Percentiles rank a stretch among this genome's conserved stretches.
These are phyloP conservation scores for Cyprinodon variegatus DNA, from an alignment of 2,113 vertebrate genomes.

Conservation along the genomic window DNA sequence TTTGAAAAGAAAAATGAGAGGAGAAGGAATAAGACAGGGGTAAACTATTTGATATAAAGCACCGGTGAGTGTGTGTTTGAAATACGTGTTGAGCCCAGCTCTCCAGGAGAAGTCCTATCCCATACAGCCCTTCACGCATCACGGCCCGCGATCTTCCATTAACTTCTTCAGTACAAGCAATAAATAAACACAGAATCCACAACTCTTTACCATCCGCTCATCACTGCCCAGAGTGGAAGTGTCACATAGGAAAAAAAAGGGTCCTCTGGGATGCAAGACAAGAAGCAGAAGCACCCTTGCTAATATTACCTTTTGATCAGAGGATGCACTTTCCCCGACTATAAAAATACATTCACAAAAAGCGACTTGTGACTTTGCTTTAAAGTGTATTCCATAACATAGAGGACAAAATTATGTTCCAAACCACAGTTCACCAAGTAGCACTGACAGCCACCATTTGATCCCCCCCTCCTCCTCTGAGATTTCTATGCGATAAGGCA, in stretches of 20 bases:
- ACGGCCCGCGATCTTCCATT: slow-evolving; percentile 59
- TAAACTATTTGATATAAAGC: slow-evolving; percentile 61
- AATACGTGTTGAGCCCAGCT: slow-evolving; percentile 47
- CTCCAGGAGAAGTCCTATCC: slow-evolving; percentile 58
- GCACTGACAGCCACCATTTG: slow-evolving; percentile 62
- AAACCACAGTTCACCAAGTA: slow-evolving; percentile 64
- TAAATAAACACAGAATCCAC: slow-evolving; percentile 74
- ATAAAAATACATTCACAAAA: slow-evolving; percentile 63
- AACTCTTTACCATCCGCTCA: slow-evolving; percentile 68
- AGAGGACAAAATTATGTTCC: slow-evolving; percentile 66
- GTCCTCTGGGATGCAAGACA: slow-evolving; percentile 52
- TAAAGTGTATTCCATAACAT: slow-evolving; percentile 69
- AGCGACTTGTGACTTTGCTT: slow-evolving; percentile 69
- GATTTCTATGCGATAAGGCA: slow-evolving; percentile 69
- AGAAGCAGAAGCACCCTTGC: slow-evolving; percentile 35
- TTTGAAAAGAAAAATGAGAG: slow-evolving; percentile 56
- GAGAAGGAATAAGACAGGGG: slow-evolving; percentile 37
- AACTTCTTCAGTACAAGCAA: slow-evolving; percentile 62
- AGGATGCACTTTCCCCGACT: slow-evolving; percentile 68
- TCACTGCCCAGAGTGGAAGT: slow-evolving; percentile 51
- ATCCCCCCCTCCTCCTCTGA: slow-evolving; percentile 55
- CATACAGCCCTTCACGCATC: slow-evolving; percentile 66
- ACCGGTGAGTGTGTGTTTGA: slow-evolving; percentile 42
- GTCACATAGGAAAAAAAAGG: slow-evolving; percentile 30
- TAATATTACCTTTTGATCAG: slow-evolving; percentile 63